These are phyloP conservation scores for Diuraphis noxia DNA, from an alignment of 1,140 invertebrate species.

Conservation along the genomic window DNA sequence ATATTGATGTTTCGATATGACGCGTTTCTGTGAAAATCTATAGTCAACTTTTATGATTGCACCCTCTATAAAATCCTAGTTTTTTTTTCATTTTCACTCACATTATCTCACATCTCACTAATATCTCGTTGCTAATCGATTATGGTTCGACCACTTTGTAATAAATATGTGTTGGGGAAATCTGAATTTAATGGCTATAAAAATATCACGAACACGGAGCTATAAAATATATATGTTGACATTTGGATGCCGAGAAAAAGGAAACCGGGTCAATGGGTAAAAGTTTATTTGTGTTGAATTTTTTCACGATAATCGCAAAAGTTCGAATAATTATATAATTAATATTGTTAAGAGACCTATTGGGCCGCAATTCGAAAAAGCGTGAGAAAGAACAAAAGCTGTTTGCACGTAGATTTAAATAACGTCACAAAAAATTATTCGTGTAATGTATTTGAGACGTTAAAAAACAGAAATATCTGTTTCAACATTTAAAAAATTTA, in stretches of 20 bases:
- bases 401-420: background rate
- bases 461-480: background rate
- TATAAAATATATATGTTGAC: slow-evolving; percentile 5
- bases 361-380: background rate
- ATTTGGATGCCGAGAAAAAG: background rate
- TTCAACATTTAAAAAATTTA: background rate
- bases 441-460: background rate
- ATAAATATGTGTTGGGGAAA: slow-evolving; percentile 1
- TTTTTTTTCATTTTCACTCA: background rate
- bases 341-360: slow-evolving; percentile 13
- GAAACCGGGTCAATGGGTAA: slow-evolving; percentile 16
- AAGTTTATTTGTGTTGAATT: slow-evolving; percentile 20
- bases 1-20: background rate
- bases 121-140: background rate
- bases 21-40: background rate
- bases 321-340: slow-evolving; percentile 32
- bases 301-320: slow-evolving; percentile 18
- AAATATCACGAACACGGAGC: slow-evolving; percentile 5
- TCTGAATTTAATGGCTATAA: slow-evolving; percentile 29
- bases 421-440: slow-evolving; percentile 9
- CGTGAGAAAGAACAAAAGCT: background rate
- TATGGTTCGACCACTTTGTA: background rate
- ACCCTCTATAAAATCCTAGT: background rate
- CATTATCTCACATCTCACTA: background rate
- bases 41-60: background rate